phyloP scores from a whole-genome alignment of 2,113 vertebrate species.

The Ochotona princeps region DNA sequence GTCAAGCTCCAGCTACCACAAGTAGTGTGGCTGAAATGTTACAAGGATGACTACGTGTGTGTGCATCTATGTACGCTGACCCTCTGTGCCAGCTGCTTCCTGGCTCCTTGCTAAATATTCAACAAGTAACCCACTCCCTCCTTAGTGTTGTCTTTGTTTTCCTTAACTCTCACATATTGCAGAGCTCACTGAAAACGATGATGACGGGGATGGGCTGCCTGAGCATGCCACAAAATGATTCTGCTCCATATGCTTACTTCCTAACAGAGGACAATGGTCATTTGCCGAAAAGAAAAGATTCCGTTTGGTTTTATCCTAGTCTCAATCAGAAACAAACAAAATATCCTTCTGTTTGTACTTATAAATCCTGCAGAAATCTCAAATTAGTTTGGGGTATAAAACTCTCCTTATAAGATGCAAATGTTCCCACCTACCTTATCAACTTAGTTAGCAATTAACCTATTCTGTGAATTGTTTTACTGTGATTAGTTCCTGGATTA shows the following conservation, averaged over 20 bases:
- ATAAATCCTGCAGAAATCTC: not conserved
- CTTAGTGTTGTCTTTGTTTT: not conserved
- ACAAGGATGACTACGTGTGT: not conserved
- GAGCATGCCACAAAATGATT: not conserved
- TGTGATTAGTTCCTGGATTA: not conserved
- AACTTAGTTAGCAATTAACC: not conserved
- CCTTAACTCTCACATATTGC: not conserved
- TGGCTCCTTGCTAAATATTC: conserved; percentile 16
- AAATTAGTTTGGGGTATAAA: conserved; percentile 7
- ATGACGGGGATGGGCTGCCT: not conserved
- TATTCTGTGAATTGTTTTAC: conserved; percentile 38
- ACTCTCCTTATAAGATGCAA: not conserved
- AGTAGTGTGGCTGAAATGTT: not conserved
- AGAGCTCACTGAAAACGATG: not conserved
- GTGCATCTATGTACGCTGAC: not conserved
- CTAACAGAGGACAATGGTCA: not conserved
- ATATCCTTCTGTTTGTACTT: not conserved
- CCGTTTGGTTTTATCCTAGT: not conserved
- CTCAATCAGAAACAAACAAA: not conserved
- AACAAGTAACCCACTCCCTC: not conserved
- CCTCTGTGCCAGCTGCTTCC: not conserved
- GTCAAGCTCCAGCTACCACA: not conserved
- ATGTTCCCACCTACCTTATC: not conserved
- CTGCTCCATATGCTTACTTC: not conserved
- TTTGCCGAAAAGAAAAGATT: not conserved